Base-by-base conservation (phyloP, 1,140 invertebrate species). In the Probaryconus sp. region DNA sequence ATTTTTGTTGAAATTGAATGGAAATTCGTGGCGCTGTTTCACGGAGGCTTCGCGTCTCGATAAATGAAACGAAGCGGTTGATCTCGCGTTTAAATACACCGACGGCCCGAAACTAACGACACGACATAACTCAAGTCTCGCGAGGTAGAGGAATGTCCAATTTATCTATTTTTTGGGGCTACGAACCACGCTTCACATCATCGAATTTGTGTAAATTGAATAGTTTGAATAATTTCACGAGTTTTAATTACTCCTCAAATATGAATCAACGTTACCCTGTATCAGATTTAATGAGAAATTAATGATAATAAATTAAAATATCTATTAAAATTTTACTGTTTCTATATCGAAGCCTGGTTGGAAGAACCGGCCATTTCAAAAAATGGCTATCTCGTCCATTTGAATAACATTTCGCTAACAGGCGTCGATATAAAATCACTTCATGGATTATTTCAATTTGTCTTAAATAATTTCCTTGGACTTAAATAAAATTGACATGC, bases 1-100 rank as follows among this genome's bases (percentile, higher is more conserved):
- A 70, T 63, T 70, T 70, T 38, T 18, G 14, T 50, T 9, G 9
- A 31, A 63, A 71, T 64, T 56, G 58, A 71, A 63, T 71, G 68
- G 58, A 71, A 71, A 61, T 71, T 64, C 51, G 38, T 38, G 21
- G 42, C 48, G 38, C 47, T 48, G 51, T 67, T 67, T 58, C 33
- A 43, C 43, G 43, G 6, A 40, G 50, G 58, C 51, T 63, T 58
- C 40, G 56, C 28, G 20, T 63, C 48, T 61, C 67, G 50, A 63
- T 42, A 71, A 63, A 56, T 64, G 58, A 71, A 63, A 56, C 58
- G 37, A 68, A 63, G 48, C 43, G 42, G 40, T 53, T 48, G 58
- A 55, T 47, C 56, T 45, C 11, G 21, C 18, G 51, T 60, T 69
- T 69, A 69, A 69, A 61, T 69, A 60, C 65, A 60, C 33, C 18